Evolutionary conservation across 2,797 vertebrate species (phyloP), one percentile per base, ranked within the genome.

Genomic region (Pagetopsis macropterus): DNA sequence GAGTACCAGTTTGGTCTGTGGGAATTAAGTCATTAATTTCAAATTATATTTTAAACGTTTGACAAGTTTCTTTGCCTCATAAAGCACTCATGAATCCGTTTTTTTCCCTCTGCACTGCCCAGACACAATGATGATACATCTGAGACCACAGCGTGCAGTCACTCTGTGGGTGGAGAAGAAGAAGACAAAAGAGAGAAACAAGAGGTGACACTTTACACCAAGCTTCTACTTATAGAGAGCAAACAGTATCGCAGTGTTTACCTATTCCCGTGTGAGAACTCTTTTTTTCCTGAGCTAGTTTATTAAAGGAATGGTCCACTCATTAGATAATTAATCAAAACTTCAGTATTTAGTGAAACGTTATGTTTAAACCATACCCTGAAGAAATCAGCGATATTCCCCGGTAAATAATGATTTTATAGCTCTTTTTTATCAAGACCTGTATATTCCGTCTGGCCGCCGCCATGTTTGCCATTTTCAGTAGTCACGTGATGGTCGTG

Each of bases 171-270:
- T 78, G 72, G 77, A 86, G 82, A 76, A 66, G 51, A 17, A 74
- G 70, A 21, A 78, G 70, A 82, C 85, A 72, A 86, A 84, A 81
- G 70, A 73, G 62, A 63, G 40, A 80, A 79, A 80, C 56, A 82
- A 58, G 73, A 83, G 55, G 33, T 77, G 79, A 85, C 73, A 86
- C 73, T 71, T 73, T 9, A 77, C 64, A 73, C 69, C 76, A 83
- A 76, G 48, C 67, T 55, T 85, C 69, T 70, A 87, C 81, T 81
- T 78, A 70, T 41, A 58, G 49, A 50, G 49, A 61, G 66, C 72
- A 78, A 86, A 61, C 62, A 67, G 37, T 17, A 64, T 17, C 1
- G 0, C 52, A 54, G 58, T 72, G 72, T 78, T 76, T 64, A 76
- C 67, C 70, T 43, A 59, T 19, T 50, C 46, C 41, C 17, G 62